Evolutionary conservation across 2,888 invertebrate genomes (phyloP), one percentile per base, ranked within the genome.

Genomic region (Melanophora roralis): DNA sequence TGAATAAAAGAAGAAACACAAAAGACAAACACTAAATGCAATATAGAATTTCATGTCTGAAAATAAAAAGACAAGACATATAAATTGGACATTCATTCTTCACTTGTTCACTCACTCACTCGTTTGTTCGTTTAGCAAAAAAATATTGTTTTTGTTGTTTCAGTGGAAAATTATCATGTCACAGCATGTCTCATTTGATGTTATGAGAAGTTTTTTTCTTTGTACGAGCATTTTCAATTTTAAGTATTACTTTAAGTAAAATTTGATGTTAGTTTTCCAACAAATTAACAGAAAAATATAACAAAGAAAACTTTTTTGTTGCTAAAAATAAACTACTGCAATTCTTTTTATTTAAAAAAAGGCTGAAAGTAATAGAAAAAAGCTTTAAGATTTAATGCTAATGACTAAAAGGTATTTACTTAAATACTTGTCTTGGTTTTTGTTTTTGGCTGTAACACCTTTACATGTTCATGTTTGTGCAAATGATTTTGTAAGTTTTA

Each of bases 161-260:
- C 47, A 27, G 67, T 40, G 12, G 19, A 72, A 67, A 80, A 80
- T 80, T 76, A 80, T 76, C 68, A 80, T 80, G 80, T 76, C 80
- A 80, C 72, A 80, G 67, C 62, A 80, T 76, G 80, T 80, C 80
- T 80, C 62, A 67, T 67, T 67, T 75, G 59, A 19, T 77, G 60
- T 72, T 72, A 71, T 71, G 71, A 72, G 34, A 64, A 45, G 11
- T 60, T 62, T 40, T 36, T 60, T 43, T 47, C 32, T 19, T 21
- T 62, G 9, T n/a, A 51, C 34, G 12, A 57, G n/a, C 45, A 57
- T 55, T 53, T 71, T 27, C 60, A 71, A 62, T 77, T 77, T 57
- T 49, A 14, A 49, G 64, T 57, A 57, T 71, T 71, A 69, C 21
- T 69, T 79, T 67, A 79, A 79, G 79, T 79, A 75, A 71, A 75